Conservation (phyloP, 37 sponge, comb jelly and placozoan species). For the Beroe forskalii region DNA sequence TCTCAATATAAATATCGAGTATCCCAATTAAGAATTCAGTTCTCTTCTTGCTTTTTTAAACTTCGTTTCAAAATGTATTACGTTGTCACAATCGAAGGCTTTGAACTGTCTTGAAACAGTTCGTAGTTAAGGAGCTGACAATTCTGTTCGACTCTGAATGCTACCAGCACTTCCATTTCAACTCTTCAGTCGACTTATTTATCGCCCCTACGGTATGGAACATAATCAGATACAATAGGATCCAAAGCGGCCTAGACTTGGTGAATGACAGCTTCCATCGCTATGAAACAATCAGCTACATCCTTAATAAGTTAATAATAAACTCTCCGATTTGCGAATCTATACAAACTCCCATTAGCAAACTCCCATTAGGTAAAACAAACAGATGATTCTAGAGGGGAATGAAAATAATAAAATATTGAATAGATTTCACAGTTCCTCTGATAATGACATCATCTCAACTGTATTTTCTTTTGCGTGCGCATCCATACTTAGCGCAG, state of each 20-base stretch:
- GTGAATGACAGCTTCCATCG: neutral
- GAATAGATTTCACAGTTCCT: too few species aligned
- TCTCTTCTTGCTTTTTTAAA: neutral
- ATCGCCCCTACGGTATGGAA: neutral
- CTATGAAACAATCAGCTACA: neutral
- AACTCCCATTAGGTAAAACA: too few species aligned
- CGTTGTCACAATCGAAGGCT: neutral
- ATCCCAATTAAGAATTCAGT: too few species aligned
- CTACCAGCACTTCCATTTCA: neutral
- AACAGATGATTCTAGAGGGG: too few species aligned
- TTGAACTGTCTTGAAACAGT: neutral
- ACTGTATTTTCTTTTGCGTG: too few species aligned
- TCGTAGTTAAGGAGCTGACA: neutral
- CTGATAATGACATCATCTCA: too few species aligned
- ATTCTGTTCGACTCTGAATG: neutral
- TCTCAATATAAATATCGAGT: too few species aligned
- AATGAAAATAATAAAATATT: too few species aligned
- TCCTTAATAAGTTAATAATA: too few species aligned
- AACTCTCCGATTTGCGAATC: neutral
- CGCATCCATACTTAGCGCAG: too few species aligned
- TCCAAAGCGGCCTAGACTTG: neutral
- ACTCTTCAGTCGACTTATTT: neutral
- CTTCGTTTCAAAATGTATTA: neutral
- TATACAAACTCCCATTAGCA: too few species aligned
- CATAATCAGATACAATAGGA: conserved; percentile 3